Evolutionary conservation across 2,797 vertebrate genomes (phyloP).

Genomic region (Lepilemur ruficaudatus): DNA sequence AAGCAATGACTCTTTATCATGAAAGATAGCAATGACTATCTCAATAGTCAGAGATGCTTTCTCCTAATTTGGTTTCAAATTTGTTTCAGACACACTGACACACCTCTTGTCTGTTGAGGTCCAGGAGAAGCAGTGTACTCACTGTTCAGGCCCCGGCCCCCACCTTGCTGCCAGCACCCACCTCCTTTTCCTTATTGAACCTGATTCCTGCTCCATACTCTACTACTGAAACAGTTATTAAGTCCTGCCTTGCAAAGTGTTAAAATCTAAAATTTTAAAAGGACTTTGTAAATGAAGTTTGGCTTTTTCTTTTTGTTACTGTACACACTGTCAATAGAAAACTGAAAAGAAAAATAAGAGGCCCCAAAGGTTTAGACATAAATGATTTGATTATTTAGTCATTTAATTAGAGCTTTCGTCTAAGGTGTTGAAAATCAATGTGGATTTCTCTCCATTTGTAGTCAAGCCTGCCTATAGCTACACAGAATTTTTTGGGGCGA

Average conservation of each 20-base stretch:
- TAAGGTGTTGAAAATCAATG: not conserved
- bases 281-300: not conserved
- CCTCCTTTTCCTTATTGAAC: not conserved
- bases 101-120: rapidly evolving
- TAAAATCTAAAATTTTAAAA: not conserved
- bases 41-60: not conserved
- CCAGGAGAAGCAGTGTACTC: rapidly evolving
- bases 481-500: not conserved
- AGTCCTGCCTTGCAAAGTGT: not conserved
- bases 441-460: not conserved
- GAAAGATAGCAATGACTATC: not conserved
- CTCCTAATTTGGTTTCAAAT: not conserved
- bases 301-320: not conserved
- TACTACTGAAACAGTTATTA: not conserved
- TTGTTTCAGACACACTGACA: not conserved
- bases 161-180: rapidly evolving
- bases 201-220: not conserved
- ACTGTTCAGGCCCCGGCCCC: rapidly evolving
- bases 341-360: not conserved
- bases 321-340: not conserved
- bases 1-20: not conserved
- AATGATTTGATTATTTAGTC: not conserved
- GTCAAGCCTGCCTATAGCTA: slow-evolving; percentile 33
- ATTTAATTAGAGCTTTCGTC: not conserved
- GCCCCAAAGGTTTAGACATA: not conserved